Percentiles rank a stretch among this genome's conserved stretches.
Conservation (phyloP, 2,888 invertebrate species). For the Trachelus stipa region DNA sequence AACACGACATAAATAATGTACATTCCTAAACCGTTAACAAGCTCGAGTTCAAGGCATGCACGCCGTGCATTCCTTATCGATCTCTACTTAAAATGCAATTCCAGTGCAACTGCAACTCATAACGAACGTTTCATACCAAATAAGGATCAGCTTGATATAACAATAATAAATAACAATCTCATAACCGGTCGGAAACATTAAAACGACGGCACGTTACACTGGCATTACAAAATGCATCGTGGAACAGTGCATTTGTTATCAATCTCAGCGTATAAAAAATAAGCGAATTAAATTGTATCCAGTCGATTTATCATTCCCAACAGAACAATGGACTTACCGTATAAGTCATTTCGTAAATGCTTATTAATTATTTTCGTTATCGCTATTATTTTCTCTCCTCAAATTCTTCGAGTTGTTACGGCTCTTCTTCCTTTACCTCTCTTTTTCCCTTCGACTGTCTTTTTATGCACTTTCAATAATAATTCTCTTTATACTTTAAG, state of each 20-base stretch:
- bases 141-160: not conserved
- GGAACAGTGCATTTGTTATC: not conserved
- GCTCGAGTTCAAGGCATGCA: not conserved
- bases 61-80: not conserved
- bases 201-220: not conserved
- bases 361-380: not conserved
- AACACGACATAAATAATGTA: not conserved
- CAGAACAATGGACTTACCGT: slow-evolving; percentile 3
- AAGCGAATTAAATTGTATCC: not conserved
- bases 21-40: not conserved
- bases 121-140: not conserved
- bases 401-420: no score
- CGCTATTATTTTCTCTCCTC: not conserved
- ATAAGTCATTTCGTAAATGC: not conserved
- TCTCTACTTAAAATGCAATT: not conserved
- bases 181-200: not conserved
- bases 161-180: not conserved
- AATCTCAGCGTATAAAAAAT: not conserved
- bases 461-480: not conserved
- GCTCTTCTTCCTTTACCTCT: no score
- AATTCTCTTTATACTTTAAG: not conserved
- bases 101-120: not conserved
- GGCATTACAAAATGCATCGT: not conserved
- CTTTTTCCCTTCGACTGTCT: no score
- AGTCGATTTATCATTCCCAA: not conserved